phyloP scores from a whole-genome alignment of 2,888 invertebrate species.

The Parthenolecanium corni region DNA sequence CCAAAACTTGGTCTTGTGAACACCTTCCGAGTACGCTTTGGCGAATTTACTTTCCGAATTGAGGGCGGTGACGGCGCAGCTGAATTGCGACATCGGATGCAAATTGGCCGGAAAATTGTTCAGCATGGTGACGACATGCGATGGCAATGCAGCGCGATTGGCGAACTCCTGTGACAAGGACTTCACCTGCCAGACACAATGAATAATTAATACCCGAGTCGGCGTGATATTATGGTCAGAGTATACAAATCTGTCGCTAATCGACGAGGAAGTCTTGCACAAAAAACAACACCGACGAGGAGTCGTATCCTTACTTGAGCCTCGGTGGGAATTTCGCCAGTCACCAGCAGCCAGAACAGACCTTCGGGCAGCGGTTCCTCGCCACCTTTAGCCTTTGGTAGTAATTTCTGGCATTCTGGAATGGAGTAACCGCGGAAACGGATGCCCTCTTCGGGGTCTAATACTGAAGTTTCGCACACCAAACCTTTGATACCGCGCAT shows the following conservation, averaged over 20 bases:
- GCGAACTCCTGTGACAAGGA: conserved; percentile 75
- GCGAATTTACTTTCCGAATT: conserved; percentile 88
- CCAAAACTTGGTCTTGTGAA: conserved; percentile 84
- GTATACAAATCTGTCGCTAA: too few relatives aligned
- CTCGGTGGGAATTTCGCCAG: conserved; percentile 75
- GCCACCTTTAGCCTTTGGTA: conserved; percentile 72
- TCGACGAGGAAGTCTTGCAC: neutral
- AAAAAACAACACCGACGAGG: neutral
- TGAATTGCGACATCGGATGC: conserved; percentile 92
- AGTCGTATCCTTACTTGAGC: conserved; percentile 50
- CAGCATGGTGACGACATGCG: conserved; percentile 84
- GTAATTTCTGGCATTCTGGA: conserved; percentile 76
- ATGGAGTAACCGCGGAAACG: conserved; percentile 87
- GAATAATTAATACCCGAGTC: too few relatives aligned
- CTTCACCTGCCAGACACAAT: conserved; percentile 45
- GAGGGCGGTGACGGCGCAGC: conserved; percentile 78
- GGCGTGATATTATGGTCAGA: too few relatives aligned
- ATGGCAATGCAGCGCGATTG: conserved; percentile 71
- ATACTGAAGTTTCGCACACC: conserved; percentile 87
- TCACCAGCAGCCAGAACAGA: conserved; percentile 84
- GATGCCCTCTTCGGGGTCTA: conserved; percentile 92
- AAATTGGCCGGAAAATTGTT: conserved; percentile 80
- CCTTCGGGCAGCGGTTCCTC: conserved; percentile 82
- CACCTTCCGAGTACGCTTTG: conserved; percentile 77
- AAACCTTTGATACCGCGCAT: conserved; percentile 93